Evolutionary conservation across 2,888 invertebrate species (phyloP), one percentile per base, ranked within the genome.

Genomic region (Diaphora mendica): DNA sequence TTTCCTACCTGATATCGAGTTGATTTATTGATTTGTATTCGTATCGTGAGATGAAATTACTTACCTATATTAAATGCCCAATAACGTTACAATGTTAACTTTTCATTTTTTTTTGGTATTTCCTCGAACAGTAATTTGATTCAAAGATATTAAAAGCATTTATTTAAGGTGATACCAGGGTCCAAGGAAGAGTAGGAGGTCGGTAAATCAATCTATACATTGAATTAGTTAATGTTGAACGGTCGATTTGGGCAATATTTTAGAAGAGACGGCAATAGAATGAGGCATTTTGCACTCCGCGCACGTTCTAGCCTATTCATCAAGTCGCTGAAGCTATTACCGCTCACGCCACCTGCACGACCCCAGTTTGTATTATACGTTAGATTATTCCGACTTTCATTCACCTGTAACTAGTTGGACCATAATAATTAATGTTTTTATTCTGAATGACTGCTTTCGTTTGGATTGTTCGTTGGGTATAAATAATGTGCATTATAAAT

Each of bases 251-350:
- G 91, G 92, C 88, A 90, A 93, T 94, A 93, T 93, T 94, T 93
- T 91, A 94, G 89, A 89, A 89, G 91, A 85, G 91, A 91, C 89
- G 91, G 88, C 91, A 87, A 90, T 91, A 90, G 90, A 92, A 92
- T 90, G 91, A 89, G 89, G 89, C 88, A 89, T 92, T 94, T 94
- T 91, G 92, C 91, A 91, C 88, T 89, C 93, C 76, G 86, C 85
- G 89, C 94, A 94, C 94, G 94, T 94, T 87, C 87, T 82, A 79
- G 89, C 89, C 94, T 93, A 94, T 94, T 94, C 94, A 94, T 94
- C 94, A 94, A 93, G 92, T 91, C 89, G 88, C 88, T 88, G 89
- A 87, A 87, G 89, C 94, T 91, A 94, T 94, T 94, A 94, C 93
- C 89, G 86, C 83, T 83, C 88, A 87, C 92, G 93, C 91, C 93